phyloP scores from a whole-genome alignment of 1,140 invertebrate species.

The Papilio aristodemus region DNA sequence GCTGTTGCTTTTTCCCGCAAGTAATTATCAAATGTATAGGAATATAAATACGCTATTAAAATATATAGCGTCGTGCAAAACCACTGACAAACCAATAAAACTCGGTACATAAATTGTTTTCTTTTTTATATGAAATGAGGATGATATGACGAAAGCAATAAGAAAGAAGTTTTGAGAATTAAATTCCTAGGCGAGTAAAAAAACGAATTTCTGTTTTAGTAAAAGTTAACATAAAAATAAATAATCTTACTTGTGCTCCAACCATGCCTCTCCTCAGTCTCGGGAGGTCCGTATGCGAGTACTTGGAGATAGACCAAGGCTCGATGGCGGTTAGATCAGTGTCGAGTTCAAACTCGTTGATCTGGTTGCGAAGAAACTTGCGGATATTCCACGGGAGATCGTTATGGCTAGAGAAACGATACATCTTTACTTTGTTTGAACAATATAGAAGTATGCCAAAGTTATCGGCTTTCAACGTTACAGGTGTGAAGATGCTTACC shows the following conservation, averaged over 20 bases:
- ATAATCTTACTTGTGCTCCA: slow-evolving; percentile 84
- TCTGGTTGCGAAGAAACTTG: slow-evolving; percentile 88
- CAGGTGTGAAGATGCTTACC: slow-evolving; percentile 60
- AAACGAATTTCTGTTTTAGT: too few species aligned
- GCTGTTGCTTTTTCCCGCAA: neutral
- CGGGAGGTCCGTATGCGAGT: slow-evolving; percentile 89
- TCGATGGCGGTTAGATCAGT: slow-evolving; percentile 84
- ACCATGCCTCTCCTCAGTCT: slow-evolving; percentile 87
- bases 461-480: neutral
- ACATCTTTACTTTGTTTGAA: slow-evolving; percentile 29
- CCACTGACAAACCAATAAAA: too few species aligned
- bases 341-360: slow-evolving; percentile 87
- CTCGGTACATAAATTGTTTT: too few species aligned
- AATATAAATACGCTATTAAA: too few species aligned
- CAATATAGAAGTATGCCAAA: slow-evolving; percentile 16
- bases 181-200: too few species aligned
- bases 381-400: slow-evolving; percentile 92
- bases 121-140: too few species aligned
- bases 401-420: slow-evolving; percentile 85
- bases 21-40: neutral
- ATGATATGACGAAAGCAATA: too few species aligned
- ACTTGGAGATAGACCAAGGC: slow-evolving; percentile 88
- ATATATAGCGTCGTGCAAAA: too few species aligned
- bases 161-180: too few species aligned
- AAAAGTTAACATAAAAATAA: neutral